These are phyloP conservation scores for Drosophila dives DNA, from an alignment of 2,888 invertebrate species.

Conservation along the genomic window DNA sequence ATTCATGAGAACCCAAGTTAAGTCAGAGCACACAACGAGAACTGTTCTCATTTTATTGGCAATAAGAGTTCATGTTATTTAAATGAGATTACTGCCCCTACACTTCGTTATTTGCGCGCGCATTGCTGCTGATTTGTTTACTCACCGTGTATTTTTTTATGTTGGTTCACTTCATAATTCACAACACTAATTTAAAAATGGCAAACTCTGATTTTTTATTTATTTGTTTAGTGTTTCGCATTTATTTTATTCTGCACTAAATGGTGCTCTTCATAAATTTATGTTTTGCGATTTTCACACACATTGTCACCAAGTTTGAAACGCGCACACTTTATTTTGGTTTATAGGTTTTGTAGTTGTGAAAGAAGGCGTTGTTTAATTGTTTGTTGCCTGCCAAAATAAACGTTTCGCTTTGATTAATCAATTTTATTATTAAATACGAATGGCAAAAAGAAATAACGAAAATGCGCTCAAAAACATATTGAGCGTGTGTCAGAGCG, in stretches of 20 bases:
- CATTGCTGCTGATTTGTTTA: slow-evolving; percentile 34
- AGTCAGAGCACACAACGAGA: background rate
- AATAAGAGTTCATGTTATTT: background rate
- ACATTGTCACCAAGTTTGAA: slow-evolving; percentile 43
- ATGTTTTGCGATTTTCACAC: slow-evolving; percentile 37
- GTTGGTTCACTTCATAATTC: slow-evolving; percentile 57
- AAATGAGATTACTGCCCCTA: background rate
- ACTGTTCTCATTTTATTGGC: background rate
- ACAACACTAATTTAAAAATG: slow-evolving; percentile 49
- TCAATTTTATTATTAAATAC: slow-evolving; percentile 79
- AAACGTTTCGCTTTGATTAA: slow-evolving; percentile 72
- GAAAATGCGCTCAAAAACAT: slow-evolving; percentile 62
- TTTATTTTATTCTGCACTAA: slow-evolving; percentile 36
- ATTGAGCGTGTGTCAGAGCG: slow-evolving; percentile 48
- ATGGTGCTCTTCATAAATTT: slow-evolving; percentile 35
- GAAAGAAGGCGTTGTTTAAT: slow-evolving; percentile 43
- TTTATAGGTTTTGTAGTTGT: slow-evolving; percentile 37
- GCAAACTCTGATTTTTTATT: slow-evolving; percentile 27
- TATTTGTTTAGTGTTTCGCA: slow-evolving; percentile 4
- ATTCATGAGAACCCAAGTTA: background rate
- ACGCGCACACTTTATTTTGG: slow-evolving; percentile 24
- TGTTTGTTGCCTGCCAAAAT: slow-evolving; percentile 64
- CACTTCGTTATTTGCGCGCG: slow-evolving; percentile 58
- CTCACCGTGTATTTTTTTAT: slow-evolving; percentile 56
- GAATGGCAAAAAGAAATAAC: slow-evolving; percentile 66